Evolutionary conservation across 2,113 vertebrate species (phyloP), one percentile per base, ranked within the genome.

Genomic region (Myrmecophaga tridactyla): DNA sequence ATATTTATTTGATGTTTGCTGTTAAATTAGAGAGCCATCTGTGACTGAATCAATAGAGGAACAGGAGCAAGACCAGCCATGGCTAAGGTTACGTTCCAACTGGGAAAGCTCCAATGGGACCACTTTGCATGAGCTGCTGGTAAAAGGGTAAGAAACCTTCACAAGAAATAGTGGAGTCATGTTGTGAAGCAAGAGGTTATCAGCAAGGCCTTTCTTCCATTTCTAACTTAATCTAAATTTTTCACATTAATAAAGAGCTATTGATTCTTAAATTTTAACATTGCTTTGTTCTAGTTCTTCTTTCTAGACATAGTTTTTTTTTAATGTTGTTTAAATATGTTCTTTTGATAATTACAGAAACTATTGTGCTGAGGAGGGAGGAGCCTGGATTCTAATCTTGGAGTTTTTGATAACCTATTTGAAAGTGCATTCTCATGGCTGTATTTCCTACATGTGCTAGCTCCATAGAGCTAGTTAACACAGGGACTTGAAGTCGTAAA

Each of bases 41-140:
- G 97, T 98, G 69, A 99, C 99, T 3, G 78, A 98, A 70, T 95
- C 97, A 76, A 96, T 99, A n/a, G 75, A 95, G 3, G 98, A 98
- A 8, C 92, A 97, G 3, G 98, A 98, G 1, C 94, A 98, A 88
- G 98, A 76, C 1, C 98, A 97, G 6, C 98, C 98, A 11, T 99
- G 99, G 99, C 92, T 99, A 95, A 99, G 98, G 18, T 98, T 99
- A 41, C 98, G 96, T 27, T 97, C 99, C 0, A 97, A 98, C 39
- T 99, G 99, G 99, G 97, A 96, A 78, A 98, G 53, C 75, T 98
- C 97, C 96, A 99, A 99, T 21, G 97, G 97, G 1, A 99, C 98
- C 12, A 98, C 99, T 29, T 96, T 99, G 88, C 99, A 99, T 0
- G 98, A 96, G 1, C 98, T 99, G 7, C 98, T 99, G 95, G 98